A percentile compares a stretch with the other conserved stretches of the same genome.
These are phyloP conservation scores for Trichogramma dendrolimi DNA, from an alignment of 2,888 invertebrate species.

Conservation along the genomic window DNA sequence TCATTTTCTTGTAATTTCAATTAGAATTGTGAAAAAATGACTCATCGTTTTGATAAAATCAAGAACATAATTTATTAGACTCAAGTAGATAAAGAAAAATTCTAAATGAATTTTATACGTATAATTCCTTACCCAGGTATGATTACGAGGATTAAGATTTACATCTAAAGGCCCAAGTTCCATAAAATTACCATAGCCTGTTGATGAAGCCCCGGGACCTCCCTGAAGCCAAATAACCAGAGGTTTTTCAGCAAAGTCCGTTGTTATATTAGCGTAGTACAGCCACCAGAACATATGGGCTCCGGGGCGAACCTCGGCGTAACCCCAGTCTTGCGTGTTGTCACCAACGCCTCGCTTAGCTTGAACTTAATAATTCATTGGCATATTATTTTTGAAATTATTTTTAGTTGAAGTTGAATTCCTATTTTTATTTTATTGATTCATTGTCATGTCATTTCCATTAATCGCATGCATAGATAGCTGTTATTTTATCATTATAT, in stretches of 20 bases:
- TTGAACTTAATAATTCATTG: slow-evolving; percentile 15
- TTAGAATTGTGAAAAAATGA: too few species aligned
- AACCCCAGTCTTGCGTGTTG: slow-evolving; percentile 70
- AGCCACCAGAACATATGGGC: slow-evolving; percentile 88
- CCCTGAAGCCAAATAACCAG: slow-evolving; percentile 87
- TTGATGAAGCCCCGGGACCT: slow-evolving; percentile 78
- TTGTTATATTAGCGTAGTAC: slow-evolving; percentile 65
- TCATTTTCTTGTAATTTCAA: too few species aligned
- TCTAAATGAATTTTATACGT: neutral
- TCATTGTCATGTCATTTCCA: too few species aligned
- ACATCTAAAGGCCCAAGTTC: slow-evolving; percentile 74
- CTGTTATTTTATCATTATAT: too few species aligned
- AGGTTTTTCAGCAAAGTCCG: slow-evolving; percentile 59
- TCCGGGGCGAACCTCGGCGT: slow-evolving; percentile 66
- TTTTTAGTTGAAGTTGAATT: too few species aligned
- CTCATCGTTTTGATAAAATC: too few species aligned
- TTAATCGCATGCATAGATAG: too few species aligned
- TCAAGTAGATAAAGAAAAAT: neutral
- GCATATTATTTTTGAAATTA: neutral
- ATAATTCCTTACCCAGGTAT: slow-evolving; percentile 66
- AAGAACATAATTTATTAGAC: too few species aligned
- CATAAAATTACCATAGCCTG: slow-evolving; percentile 82
- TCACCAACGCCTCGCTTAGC: slow-evolving; percentile 55
- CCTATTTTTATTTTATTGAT: too few species aligned
- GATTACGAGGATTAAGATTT: slow-evolving; percentile 64